phyloP scores from a whole-genome alignment of 1,140 invertebrate genomes.

The Drosophila lowei region DNA sequence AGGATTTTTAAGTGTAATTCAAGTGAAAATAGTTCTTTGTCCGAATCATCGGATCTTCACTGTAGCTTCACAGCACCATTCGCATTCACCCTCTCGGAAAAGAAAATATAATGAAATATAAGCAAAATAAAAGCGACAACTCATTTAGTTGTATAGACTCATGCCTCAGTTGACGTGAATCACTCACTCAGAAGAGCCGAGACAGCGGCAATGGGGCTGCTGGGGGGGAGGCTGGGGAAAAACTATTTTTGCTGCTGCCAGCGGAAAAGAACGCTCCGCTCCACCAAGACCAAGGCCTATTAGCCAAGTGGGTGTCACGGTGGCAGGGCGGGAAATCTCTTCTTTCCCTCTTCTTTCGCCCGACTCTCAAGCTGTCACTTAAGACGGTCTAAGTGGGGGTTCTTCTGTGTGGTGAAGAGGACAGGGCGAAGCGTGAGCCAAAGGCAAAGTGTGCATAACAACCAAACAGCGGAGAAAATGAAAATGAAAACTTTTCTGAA shows the following conservation, averaged over 20 bases:
- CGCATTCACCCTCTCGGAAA: conserved; percentile 34
- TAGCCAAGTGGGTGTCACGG: conserved; percentile 54
- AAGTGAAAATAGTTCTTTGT: no score
- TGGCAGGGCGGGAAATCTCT: conserved; percentile 3
- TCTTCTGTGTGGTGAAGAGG: conserved; percentile 56
- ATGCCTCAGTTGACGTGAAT: conserved; percentile 79
- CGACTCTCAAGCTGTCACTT: conserved; percentile 74
- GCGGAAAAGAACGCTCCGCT: conserved; percentile 13
- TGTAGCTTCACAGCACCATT: conserved; percentile 7
- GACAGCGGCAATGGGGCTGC: conserved; percentile 28
- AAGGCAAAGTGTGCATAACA: conserved; percentile 54
- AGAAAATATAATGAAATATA: conserved; percentile 33
- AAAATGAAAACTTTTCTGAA: conserved; percentile 74
- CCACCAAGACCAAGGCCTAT: conserved; percentile 66
- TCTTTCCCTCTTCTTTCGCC: conserved; percentile 1
- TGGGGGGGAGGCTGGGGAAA: conserved; percentile 11
- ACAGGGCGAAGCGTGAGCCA: conserved; percentile 32
- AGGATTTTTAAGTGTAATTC: no score
- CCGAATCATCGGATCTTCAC: not conserved
- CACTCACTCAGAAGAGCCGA: conserved; percentile 73
- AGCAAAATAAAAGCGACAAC: conserved; percentile 71
- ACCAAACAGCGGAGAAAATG: conserved; percentile 48
- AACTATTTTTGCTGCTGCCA: conserved; percentile 67
- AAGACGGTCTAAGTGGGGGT: conserved; percentile 48
- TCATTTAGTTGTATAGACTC: conserved; percentile 76